Evolutionary conservation across 1,140 invertebrate species (phyloP).

Genomic region (Parasteatoda tepidariorum): DNA sequence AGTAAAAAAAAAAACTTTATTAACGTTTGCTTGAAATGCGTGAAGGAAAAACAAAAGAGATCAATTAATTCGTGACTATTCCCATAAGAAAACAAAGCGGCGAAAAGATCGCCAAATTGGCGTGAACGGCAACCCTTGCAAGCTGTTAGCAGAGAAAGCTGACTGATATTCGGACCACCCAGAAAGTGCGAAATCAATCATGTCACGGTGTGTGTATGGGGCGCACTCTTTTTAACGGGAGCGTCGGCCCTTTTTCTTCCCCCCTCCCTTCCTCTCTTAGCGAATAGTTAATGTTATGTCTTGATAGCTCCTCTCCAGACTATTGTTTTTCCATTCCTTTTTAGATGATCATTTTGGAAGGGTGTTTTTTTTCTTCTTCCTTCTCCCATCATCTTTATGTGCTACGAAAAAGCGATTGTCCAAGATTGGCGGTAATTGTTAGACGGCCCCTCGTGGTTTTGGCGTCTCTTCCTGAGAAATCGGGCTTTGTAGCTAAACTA

Average conservation of each 20-base stretch:
- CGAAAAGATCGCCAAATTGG: conserved; percentile 37
- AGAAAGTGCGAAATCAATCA: conserved; percentile 61
- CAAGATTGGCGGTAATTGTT: background rate
- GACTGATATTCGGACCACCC: conserved; percentile 56
- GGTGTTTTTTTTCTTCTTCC: background rate
- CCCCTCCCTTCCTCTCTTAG: background rate
- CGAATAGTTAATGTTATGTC: conserved; percentile 60
- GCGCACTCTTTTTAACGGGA: conserved; percentile 43
- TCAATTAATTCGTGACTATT: too few relatives aligned
- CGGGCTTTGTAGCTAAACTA: too few relatives aligned
- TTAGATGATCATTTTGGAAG: background rate
- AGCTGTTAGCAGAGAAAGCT: conserved; percentile 41
- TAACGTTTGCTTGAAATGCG: too few relatives aligned
- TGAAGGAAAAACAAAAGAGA: too few relatives aligned
- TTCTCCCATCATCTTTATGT: background rate
- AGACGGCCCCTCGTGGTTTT: background rate
- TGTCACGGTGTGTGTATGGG: conserved; percentile 54
- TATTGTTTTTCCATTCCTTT: conserved; percentile 21
- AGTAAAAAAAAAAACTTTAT: too few relatives aligned
- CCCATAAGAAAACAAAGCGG: background rate
- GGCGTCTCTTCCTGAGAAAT: background rate
- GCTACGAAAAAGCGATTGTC: background rate
- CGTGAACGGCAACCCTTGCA: conserved; percentile 26
- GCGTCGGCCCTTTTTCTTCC: conserved; percentile 28
- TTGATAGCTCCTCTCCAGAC: conserved; percentile 43